A percentile compares a stretch with the other conserved stretches of the same genome.
Conservation (phyloP, 1,140 invertebrate genomes). For the Papilio dardanus region DNA sequence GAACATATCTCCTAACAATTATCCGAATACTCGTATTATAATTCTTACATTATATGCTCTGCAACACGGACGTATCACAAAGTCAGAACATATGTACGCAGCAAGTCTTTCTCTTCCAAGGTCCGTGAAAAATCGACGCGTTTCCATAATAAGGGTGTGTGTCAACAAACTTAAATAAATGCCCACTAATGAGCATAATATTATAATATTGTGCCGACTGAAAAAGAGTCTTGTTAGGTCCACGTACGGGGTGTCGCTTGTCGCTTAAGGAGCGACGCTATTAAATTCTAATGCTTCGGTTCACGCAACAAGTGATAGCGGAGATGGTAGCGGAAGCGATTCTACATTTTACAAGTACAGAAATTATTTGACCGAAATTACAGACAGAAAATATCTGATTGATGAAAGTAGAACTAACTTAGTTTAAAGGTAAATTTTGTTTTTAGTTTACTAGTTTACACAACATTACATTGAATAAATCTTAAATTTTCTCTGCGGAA, state of each 20-base stretch:
- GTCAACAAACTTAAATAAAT: conserved; percentile 65
- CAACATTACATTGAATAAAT: background rate
- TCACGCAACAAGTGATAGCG: conserved; percentile 49
- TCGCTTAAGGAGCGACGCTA: conserved; percentile 71
- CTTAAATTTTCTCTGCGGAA: background rate
- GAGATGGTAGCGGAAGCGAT: background rate
- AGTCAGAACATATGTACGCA: background rate
- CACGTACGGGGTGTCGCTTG: conserved; percentile 64
- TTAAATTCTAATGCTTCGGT: conserved; percentile 77
- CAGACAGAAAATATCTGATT: background rate
- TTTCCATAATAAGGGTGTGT: conserved; percentile 58
- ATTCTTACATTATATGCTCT: background rate
- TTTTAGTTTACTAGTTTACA: background rate
- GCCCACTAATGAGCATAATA: conserved; percentile 80
- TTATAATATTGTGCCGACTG: conserved; percentile 75
- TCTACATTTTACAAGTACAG: background rate
- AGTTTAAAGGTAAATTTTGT: background rate
- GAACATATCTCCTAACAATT: too few species aligned
- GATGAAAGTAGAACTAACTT: background rate
- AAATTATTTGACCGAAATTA: background rate
- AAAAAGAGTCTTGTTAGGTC: conserved; percentile 76
- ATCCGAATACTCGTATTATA: too few species aligned
- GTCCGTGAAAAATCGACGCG: conserved; percentile 30
- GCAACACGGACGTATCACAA: background rate
- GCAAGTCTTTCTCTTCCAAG: conserved; percentile 19